Base-by-base conservation (phyloP, 2,113 vertebrate genomes). In the Lamprotornis superbus region DNA sequence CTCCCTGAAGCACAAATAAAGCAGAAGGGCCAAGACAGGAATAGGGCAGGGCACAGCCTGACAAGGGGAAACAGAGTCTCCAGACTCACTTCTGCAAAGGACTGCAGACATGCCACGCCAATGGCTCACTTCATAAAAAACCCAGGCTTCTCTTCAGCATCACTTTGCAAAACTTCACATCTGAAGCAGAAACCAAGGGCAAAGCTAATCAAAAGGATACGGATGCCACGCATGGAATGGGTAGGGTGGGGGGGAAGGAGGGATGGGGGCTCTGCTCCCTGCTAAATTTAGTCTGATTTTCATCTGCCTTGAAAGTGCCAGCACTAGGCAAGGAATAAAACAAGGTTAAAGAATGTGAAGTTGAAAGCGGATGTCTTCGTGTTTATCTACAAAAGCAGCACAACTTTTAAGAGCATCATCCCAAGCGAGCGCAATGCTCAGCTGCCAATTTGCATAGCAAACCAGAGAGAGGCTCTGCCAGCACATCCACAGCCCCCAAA, bases 281-380 rank as follows among this genome's bases (percentile, higher is more conserved):
- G 89, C 97, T 97, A 98, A 97, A 97, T 97, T 97, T 97, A 97
- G 95, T 24, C 90, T 46, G 92, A 96, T 97, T 95, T 97, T 96
- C 96, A 96, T 96, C 96, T 94, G 95, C 96, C 97, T 97, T 95
- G 95, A 92, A 98, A 98, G 97, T 76, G 89, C 70, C 96, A 89
- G 95, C 93, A 78, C 97, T 97, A 95, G 81, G 97, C 89, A 68
- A 97, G 97, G 93, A 97, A 96, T 87, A 96, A 90, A 95, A 96
- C 96, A 96, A 98, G 96, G 97, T 97, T 98, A 97, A 97, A 83
- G 97, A 97, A 97, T 92, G 96, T 92, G 98, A 97, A 97, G 97
- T 94, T 97, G 97, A 97, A 98, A 97, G 97, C 90, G 35, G 87
- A 71, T 86, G 97, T 94, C 97, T 96, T 42, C 3, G 35, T 92